Base-by-base conservation (phyloP, 2,888 invertebrate species). In the Selenia dentaria region DNA sequence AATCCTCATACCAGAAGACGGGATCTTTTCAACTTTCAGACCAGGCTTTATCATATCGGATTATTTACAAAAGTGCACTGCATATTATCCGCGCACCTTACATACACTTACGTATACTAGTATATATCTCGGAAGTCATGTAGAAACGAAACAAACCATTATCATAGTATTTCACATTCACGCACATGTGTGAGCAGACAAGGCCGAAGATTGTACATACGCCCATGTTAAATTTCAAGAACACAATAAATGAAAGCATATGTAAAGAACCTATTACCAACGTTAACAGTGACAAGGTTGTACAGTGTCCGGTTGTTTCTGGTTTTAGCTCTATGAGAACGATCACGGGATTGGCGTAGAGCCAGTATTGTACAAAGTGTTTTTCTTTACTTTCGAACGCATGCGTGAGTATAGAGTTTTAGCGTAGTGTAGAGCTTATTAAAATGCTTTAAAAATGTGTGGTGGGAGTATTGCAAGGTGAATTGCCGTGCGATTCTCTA, bases 141-240 rank as follows among this genome's bases (percentile, higher is more conserved):
- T 56, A 38, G 34, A 57, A n/a, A n/a, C 62, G 58, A 61, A 62
- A 58, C 57, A 61, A 57, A 55, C 57, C 49, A 61, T 62, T 62
- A 62, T 57, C 59, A 60, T 59, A 58, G 63, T 59, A 57, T 58
- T 63, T 67, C 61, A 53, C 57, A 51, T 61, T 60, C 60, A 46
- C 60, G 61, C 58, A 26, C 42, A 24, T 24, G n/a, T 31, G 18
- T 25, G 36, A 16, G 12, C 33, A 40, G 2, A 20, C 26, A 27
- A 22, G 36, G 28, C 18, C 18, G 18, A 2, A 6, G 18, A 18
- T 28, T 24, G 12, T 22, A 37, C 44, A 24, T 24, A 24, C 6
- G 8, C 1, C 18, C 18, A 18, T 18, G 18, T 18, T 6, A 18
- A 4, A 18, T 18, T 18, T 18, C 4, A 5, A 18, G n/a, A n/a